A percentile compares a stretch with the other conserved stretches of the same genome.
Conservation (phyloP, 2,113 vertebrate species). For the Scartelaos histophorus region DNA sequence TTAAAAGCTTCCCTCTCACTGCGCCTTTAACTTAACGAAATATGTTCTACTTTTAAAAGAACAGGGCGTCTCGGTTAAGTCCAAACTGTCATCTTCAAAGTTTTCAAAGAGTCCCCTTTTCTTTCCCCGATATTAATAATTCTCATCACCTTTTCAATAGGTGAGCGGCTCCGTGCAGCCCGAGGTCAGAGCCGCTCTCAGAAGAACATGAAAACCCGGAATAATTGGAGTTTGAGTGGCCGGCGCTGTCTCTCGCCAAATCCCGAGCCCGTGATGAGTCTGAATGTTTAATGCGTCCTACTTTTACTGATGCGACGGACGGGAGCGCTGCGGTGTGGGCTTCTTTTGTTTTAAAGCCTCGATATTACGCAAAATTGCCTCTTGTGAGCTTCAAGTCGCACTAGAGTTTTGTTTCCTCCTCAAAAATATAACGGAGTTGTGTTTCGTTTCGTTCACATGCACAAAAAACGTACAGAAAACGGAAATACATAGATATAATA, state of each 20-base stretch:
- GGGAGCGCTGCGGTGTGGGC: constrained; percentile 39
- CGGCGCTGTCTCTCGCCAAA: constrained; percentile 42
- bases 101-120: background rate
- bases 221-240: constrained; percentile 48
- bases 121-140: constrained; percentile 27
- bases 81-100: constrained; percentile 6
- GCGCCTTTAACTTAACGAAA: background rate
- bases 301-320: constrained; percentile 70
- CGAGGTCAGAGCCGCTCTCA: constrained; percentile 31
- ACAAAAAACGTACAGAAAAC: too few species aligned
- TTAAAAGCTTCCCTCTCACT: background rate
- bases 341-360: constrained; percentile 60
- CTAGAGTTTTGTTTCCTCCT: too few species aligned
- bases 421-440: too few species aligned
- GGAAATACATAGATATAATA: too few species aligned
- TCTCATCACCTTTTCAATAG: constrained; percentile 26
- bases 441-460: too few species aligned
- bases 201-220: constrained; percentile 40
- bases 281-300: constrained; percentile 73
- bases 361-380: too few species aligned
- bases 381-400: too few species aligned
- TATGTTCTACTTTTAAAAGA: background rate
- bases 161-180: constrained; percentile 6
- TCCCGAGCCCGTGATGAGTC: constrained; percentile 49
- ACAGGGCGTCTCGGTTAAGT: background rate